phyloP scores from a whole-genome alignment of 2,113 vertebrate species.

The Edolisoma coerulescens region DNA sequence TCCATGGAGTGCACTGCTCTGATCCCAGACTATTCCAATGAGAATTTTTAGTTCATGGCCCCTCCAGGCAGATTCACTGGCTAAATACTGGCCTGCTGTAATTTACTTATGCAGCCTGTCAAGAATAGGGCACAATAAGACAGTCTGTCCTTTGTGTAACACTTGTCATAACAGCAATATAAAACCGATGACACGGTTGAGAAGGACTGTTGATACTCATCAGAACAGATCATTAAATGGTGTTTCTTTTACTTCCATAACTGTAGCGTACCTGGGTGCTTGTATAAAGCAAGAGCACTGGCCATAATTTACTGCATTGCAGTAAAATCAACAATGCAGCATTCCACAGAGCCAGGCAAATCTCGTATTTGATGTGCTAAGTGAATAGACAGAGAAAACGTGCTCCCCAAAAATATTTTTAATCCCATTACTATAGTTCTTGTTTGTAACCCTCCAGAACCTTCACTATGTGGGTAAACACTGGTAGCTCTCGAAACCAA shows the following conservation, averaged over 20 bases:
- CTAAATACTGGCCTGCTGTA: not conserved
- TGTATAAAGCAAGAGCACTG: not conserved
- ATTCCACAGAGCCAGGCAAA: not conserved
- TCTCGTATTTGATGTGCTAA: not conserved
- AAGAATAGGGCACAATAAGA: not conserved
- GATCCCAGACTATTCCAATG: not conserved
- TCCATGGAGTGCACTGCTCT: not conserved
- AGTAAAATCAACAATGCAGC: conserved; percentile 30
- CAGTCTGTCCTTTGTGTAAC: not conserved
- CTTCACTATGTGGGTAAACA: not conserved
- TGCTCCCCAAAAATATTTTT: not conserved
- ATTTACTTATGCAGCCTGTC: not conserved
- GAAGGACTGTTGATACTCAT: not conserved
- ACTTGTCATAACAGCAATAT: not conserved
- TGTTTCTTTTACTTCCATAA: not conserved
- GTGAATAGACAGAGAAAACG: not conserved
- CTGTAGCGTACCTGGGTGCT: not conserved
- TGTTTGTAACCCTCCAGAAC: not conserved
- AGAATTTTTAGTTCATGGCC: not conserved
- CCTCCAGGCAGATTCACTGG: not conserved
- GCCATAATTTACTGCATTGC: conserved; percentile 26
- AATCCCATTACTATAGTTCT: not conserved
- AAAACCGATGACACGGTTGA: not conserved
- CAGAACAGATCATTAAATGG: not conserved
- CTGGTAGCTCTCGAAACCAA: not conserved